Conservation (phyloP, 92 coral and sea anemone species). For the Palythoa grandiflora region DNA sequence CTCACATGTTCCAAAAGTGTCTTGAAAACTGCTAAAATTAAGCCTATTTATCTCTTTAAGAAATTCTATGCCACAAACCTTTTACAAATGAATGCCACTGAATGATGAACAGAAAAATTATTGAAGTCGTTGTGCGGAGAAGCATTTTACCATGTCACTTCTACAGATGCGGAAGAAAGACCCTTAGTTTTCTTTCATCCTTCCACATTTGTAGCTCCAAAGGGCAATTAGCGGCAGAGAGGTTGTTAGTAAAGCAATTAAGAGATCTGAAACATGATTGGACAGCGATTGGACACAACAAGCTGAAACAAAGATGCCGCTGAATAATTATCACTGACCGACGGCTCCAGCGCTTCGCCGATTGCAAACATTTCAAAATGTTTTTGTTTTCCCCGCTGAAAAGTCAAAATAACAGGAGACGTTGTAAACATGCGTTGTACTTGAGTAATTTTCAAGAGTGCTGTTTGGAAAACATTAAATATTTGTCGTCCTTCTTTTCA, state of each 20-base stretch:
- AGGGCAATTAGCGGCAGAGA: conserved; percentile 40
- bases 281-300: conserved; percentile 25
- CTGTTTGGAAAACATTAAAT: background rate
- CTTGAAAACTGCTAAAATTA: background rate
- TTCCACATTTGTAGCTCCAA: conserved; percentile 4
- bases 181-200: conserved; percentile 5
- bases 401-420: background rate
- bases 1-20: background rate
- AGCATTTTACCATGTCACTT: conserved; percentile 7
- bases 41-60: too few species aligned
- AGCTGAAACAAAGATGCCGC: conserved; percentile 27
- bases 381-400: conserved; percentile 18
- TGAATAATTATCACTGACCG: conserved; percentile 44
- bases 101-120: background rate
- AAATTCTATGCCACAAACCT: conserved; percentile 26
- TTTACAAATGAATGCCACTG: conserved; percentile 15
- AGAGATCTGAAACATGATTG: conserved; percentile 19
- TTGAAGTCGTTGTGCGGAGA: background rate
- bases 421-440: background rate
- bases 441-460: background rate
- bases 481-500: background rate
- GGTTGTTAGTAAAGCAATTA: conserved; percentile 44
- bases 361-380: conserved; percentile 11
- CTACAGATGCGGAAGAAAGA: conserved; percentile 9
- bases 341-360: conserved; percentile 38